Conservation (phyloP, 1,140 invertebrate genomes). For the Macrobrachium nipponense region DNA sequence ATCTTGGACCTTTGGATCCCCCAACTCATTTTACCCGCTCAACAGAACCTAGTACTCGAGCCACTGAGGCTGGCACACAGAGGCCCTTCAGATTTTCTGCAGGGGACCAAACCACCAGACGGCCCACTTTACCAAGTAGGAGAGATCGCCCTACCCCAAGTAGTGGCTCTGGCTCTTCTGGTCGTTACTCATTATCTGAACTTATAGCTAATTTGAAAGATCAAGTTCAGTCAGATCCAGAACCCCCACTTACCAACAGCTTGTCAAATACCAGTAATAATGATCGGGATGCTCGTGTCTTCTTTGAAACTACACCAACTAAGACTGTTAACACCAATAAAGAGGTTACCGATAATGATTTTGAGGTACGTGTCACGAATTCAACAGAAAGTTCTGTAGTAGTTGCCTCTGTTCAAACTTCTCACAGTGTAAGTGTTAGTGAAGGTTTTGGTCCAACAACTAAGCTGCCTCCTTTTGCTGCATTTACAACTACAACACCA, state of each 20-base stretch:
- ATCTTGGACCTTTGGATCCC: conserved; percentile 48
- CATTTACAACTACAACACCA: conserved; percentile 7
- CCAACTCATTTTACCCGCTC: conserved; percentile 2
- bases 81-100: conserved; percentile 26
- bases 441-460: background rate
- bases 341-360: background rate
- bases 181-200: conserved; percentile 40
- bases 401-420: conserved; percentile 49
- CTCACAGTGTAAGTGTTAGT: conserved; percentile 40
- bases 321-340: background rate
- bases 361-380: conserved; percentile 46
- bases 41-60: background rate
- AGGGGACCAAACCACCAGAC: background rate
- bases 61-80: background rate
- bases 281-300: conserved; percentile 23
- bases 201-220: conserved; percentile 38
- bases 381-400: conserved; percentile 52
- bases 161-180: background rate
- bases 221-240: conserved; percentile 15
- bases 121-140: background rate
- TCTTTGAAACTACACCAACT: background rate
- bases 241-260: conserved; percentile 19
- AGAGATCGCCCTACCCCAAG: background rate
- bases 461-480: background rate
- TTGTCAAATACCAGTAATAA: background rate